Percentiles rank a stretch among this genome's conserved stretches.
These are phyloP conservation scores for Lanius ludovicianus DNA, from an alignment of 2,113 vertebrate genomes.

Conservation along the genomic window DNA sequence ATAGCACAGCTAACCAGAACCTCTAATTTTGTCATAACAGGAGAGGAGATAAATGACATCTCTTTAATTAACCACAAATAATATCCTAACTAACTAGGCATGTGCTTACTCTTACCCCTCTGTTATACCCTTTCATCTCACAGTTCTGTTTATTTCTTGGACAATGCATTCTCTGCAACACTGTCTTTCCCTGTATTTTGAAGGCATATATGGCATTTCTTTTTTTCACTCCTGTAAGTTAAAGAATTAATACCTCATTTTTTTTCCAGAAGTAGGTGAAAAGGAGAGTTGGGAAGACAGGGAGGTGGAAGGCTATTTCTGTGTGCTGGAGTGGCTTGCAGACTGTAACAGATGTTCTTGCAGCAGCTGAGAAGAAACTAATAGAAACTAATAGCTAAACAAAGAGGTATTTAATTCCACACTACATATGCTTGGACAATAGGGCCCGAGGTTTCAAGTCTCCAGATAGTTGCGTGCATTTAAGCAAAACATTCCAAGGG, in stretches of 20 bases:
- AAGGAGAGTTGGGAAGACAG: neutral
- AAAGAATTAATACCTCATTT: neutral
- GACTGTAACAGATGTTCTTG: slow-evolving; percentile 31
- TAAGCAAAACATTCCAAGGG: slow-evolving; percentile 35
- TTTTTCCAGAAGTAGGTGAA: neutral
- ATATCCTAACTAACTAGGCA: neutral
- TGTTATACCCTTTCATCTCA: neutral
- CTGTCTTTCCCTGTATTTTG: neutral
- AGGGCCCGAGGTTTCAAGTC: neutral
- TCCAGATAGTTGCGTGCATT: neutral
- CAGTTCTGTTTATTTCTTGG: neutral
- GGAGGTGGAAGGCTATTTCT: neutral
- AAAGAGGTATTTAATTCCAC: slow-evolving; percentile 41
- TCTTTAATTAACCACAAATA: neutral
- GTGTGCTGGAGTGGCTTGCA: neutral
- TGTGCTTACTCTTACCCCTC: neutral
- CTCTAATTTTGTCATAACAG: neutral
- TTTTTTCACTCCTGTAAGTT: neutral
- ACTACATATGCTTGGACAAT: neutral
- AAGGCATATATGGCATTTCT: neutral
- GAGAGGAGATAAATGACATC: neutral
- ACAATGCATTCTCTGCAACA: neutral
- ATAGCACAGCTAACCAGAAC: neutral
- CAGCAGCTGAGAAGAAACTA: slow-evolving; percentile 43
- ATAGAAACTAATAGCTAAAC: slow-evolving; percentile 35